phyloP scores from a whole-genome alignment of 2,888 invertebrate species.

The Bombylius major region DNA sequence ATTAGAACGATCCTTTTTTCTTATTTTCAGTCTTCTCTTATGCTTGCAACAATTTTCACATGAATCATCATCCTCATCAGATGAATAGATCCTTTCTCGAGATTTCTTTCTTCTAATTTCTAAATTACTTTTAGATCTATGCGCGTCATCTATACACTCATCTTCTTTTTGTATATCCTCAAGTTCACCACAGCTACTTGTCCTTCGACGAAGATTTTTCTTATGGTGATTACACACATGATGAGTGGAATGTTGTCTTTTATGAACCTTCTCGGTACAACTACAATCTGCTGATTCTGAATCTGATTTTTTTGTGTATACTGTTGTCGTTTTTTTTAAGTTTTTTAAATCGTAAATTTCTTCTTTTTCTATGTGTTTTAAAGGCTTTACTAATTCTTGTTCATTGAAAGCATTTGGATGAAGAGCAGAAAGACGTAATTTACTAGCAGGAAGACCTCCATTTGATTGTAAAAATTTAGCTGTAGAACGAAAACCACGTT shows the following conservation, averaged over 20 bases:
- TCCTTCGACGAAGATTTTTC: slow-evolving; percentile 27
- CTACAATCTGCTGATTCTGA: slow-evolving; percentile 30
- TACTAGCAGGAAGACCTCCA: slow-evolving; percentile 71
- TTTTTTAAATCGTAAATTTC: slow-evolving; percentile 28
- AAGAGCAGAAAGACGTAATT: slow-evolving; percentile 39
- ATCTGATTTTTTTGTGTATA: slow-evolving; percentile 25
- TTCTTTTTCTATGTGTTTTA: slow-evolving; percentile 33
- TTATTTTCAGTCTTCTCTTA: slow-evolving; percentile 34
- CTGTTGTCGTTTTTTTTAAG: slow-evolving; percentile 28
- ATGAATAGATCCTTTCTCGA: slow-evolving; percentile 23
- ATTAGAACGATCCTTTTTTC: slow-evolving; percentile 35
- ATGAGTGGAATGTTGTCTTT: slow-evolving; percentile 25
- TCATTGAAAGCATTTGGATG: slow-evolving; percentile 32
- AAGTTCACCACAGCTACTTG: slow-evolving; percentile 32
- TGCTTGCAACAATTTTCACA: slow-evolving; percentile 38
- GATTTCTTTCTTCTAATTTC: slow-evolving; percentile 30
- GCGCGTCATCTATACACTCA: slow-evolving; percentile 28
- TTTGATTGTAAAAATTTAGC: slow-evolving; percentile 87
- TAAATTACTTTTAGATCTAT: slow-evolving; percentile 36
- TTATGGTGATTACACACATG: slow-evolving; percentile 29
- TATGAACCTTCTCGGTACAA: slow-evolving; percentile 29
- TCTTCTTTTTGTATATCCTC: slow-evolving; percentile 17
- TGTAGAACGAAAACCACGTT: slow-evolving; percentile 74
- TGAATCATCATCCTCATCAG: slow-evolving; percentile 39
- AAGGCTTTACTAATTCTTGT: slow-evolving; percentile 29